Base-by-base conservation (phyloP, 2,113 vertebrate species). In the Carassius carassius region DNA sequence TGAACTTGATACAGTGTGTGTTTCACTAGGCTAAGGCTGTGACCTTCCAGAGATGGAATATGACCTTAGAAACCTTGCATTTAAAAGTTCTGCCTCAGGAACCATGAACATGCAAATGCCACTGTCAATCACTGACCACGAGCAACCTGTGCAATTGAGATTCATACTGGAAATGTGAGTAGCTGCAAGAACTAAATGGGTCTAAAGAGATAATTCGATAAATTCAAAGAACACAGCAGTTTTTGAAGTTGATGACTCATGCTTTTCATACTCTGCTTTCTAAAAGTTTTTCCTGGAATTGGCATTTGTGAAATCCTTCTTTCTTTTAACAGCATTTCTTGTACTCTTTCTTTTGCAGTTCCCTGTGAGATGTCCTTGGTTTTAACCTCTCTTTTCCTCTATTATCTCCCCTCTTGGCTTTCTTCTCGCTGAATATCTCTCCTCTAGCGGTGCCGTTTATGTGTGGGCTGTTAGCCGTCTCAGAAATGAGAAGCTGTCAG, bases 371-470 rank as follows among this genome's bases (percentile, higher is more conserved):
- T 70, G 79, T 82, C 83, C 86, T 87, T 87, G 86, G 81, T 85
- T 87, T 79, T 82, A 35, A 82, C 87, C 81, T 83, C 32, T 37
- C 49, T 86, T 70, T 81, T 29, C 74, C 73, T 80, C 19, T 82
- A 69, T 65, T 51, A 60, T 47, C 81, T 72, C 6, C 37, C 60
- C 70, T 21, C 49, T 7, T 41, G 21, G 17, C 51, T 82, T 76
- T 83, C 75, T 49, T 41, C 91, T 89, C 72, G 83, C 79, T 91
- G 92, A 92, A 91, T 89, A 51, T 37, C 23, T 76, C 60, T 69
- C 21, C 16, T 19, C 29, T 49, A 67, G 83, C n/a, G 5, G 37
- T 41, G 29, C 70, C 41, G 32, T 85, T 56, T 70, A 44, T 82
- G 60, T 86, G 84, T 78, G 81, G 75, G 56, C 25, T 81, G 78